Percentiles rank a stretch among this genome's conserved stretches.
Evolutionary conservation across 2,888 invertebrate species (phyloP).

Genomic region (Enchytraeus crypticus): DNA sequence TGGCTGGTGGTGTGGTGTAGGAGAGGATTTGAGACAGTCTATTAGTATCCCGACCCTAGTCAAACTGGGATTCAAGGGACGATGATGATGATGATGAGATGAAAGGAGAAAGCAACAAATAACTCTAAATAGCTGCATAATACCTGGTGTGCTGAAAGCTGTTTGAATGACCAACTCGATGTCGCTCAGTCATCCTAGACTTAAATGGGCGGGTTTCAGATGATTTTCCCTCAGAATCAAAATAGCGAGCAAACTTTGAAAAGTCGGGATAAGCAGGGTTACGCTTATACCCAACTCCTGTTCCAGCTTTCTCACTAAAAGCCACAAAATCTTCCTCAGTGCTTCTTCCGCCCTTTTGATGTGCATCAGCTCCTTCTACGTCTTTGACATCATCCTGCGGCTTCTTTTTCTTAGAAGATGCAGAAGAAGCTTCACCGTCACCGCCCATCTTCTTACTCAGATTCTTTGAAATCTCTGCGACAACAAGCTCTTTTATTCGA

Average conservation of each 20-base stretch:
- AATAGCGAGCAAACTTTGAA: constrained; percentile 4
- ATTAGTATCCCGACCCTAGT: too few relatives aligned
- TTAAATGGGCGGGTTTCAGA: neutral
- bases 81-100: too few relatives aligned
- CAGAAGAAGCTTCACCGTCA: neutral
- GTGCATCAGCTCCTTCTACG: neutral
- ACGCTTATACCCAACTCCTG: neutral
- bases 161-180: constrained; percentile 1
- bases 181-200: constrained; percentile 2
- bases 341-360: neutral
- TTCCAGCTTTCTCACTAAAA: neutral
- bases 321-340: neutral
- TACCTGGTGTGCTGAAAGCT: constrained; percentile 5
- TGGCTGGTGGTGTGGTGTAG: too few relatives aligned
- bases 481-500: constrained; percentile 3
- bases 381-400: too few relatives aligned
- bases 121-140: too few relatives aligned
- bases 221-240: constrained; percentile 1
- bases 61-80: too few relatives aligned
- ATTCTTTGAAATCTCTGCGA: neutral
- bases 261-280: constrained; percentile 6
- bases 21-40: too few relatives aligned
- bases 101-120: too few relatives aligned
- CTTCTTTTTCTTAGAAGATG: too few relatives aligned
- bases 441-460: neutral